Base-by-base conservation (phyloP, 2,888 invertebrate genomes). In the Chloromyia formosa region DNA sequence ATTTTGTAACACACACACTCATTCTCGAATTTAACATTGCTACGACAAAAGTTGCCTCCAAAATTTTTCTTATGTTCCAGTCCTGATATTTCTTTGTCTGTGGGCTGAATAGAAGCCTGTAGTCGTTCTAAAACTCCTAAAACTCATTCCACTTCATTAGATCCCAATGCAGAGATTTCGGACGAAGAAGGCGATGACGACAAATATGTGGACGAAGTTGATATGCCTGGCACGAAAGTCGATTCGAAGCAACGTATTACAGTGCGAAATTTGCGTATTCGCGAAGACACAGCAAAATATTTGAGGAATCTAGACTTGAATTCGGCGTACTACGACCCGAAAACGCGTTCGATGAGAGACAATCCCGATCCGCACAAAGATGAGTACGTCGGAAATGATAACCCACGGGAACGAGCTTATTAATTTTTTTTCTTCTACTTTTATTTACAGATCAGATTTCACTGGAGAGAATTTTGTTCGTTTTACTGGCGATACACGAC, bases 201-300 rank as follows among this genome's bases (percentile, higher is more conserved):
- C 81, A 95, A 95, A 86, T 95, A 95, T 82, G 96, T 94, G 0
- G 95, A 95, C 81, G 95, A 95, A 85, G 94, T 94, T 4, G 96
- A 96, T 86, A 99, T 99, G 98, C 98, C 99, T 20, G 98, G 98
- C 58, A 98, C 98, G 9, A 98, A 98, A 88, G 98, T 99, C 64
- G 99, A 99, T 82, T 97, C 97, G 2, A 98, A 99, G 85, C 98
- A 99, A 84, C 91, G 99, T 80, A 99, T 99, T 83, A 99, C 99
- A 14, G 98, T 99, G 2, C 88, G 99, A 80, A 99, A 99, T 87
- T 87, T 99, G 79, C 91, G 99, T 80, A 99, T 99, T 79, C 89
- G 99, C 80, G 99, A 99, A 86, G 99, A 99, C 84, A 98, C 98
- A 0, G 99, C 99, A 0, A 99, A 99, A 86, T 99, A 99, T 85